phyloP scores from a whole-genome alignment of 2,113 vertebrate genomes.

The Psittacula cyanocephala region DNA sequence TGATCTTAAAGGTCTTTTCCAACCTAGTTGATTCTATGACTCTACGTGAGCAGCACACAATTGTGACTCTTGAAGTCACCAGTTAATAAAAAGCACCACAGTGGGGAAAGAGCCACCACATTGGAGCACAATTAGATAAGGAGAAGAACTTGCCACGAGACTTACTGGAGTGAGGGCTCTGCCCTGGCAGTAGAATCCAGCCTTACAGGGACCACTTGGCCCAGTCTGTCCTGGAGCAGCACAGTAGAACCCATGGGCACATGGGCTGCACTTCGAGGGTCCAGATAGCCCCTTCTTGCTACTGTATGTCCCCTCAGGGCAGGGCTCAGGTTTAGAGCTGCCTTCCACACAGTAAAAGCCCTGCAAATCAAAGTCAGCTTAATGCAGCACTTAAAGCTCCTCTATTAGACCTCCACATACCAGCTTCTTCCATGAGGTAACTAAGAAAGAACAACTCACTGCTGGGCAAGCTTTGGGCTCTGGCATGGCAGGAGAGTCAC shows the following conservation, averaged over 20 bases:
- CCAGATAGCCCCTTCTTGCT: slow-evolving; percentile 64
- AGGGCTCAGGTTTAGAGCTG: slow-evolving; percentile 77
- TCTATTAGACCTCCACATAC: rapidly evolving
- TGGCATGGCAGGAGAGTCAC: slow-evolving; percentile 73
- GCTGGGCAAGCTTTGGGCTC: slow-evolving; percentile 77
- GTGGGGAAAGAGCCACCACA: neutral
- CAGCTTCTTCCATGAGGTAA: neutral
- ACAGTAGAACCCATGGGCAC: slow-evolving; percentile 82
- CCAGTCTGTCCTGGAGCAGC: slow-evolving; percentile 70
- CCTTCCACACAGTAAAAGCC: slow-evolving; percentile 82
- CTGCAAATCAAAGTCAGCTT: slow-evolving; percentile 52
- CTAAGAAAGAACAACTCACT: slow-evolving; percentile 58
- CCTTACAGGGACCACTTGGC: slow-evolving; percentile 79
- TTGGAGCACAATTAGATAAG: rapidly evolving
- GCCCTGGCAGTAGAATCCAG: slow-evolving; percentile 84
- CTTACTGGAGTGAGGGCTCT: slow-evolving; percentile 80
- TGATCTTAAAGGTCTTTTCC: neutral
- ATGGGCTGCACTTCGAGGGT: slow-evolving; percentile 73
- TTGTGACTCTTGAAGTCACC: neutral
- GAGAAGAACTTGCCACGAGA: neutral
- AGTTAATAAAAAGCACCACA: neutral
- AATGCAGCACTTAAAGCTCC: neutral
- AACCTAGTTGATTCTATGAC: neutral
- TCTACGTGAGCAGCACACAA: neutral
- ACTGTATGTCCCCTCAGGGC: slow-evolving; percentile 82